These are phyloP conservation scores for Synodontis membranacea DNA, from an alignment of 2,113 vertebrate genomes.

Conservation along the genomic window DNA sequence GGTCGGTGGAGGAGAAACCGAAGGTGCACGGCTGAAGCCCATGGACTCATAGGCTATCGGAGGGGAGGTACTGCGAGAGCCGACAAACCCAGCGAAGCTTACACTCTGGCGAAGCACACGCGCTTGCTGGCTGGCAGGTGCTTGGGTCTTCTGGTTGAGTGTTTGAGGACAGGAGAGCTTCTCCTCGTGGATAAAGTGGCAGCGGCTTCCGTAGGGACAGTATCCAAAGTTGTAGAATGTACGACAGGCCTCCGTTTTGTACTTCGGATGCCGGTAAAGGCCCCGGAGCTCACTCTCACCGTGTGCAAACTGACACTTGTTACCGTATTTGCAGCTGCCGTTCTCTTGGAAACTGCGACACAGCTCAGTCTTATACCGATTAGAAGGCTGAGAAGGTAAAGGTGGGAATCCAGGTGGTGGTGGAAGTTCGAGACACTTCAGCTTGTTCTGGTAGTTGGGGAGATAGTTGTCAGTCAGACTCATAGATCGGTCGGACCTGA, in stretches of 20 bases:
- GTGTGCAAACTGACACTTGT: slow-evolving; percentile 86
- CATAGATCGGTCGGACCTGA: slow-evolving; percentile 77
- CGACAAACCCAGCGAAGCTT: slow-evolving; percentile 82
- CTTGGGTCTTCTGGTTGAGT: slow-evolving; percentile 58
- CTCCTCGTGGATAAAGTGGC: slow-evolving; percentile 88
- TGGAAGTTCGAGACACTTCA: slow-evolving; percentile 68
- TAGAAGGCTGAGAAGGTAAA: slow-evolving; percentile 66
- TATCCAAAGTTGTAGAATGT: slow-evolving; percentile 89
- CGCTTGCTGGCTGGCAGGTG: slow-evolving; percentile 52
- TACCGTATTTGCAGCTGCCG: slow-evolving; percentile 78
- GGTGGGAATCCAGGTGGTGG: slow-evolving; percentile 80
- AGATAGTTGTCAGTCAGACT: slow-evolving; percentile 76
- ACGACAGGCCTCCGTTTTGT: slow-evolving; percentile 89
- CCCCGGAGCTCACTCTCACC: slow-evolving; percentile 80
- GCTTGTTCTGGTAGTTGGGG: slow-evolving; percentile 52
- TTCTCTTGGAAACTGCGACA: slow-evolving; percentile 79
- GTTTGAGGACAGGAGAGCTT: slow-evolving; percentile 55
- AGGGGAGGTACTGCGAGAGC: slow-evolving; percentile 68
- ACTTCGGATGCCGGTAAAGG: slow-evolving; percentile 85
- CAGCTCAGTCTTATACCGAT: slow-evolving; percentile 81
- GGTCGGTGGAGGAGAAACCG: slow-evolving; percentile 79
- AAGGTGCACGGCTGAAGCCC: slow-evolving; percentile 76
- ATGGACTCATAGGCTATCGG: slow-evolving; percentile 68
- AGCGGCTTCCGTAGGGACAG: slow-evolving; percentile 86
- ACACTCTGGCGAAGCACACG: slow-evolving; percentile 79